Base-by-base conservation (phyloP, 2,113 vertebrate genomes). In the Osmerus eperlanus region DNA sequence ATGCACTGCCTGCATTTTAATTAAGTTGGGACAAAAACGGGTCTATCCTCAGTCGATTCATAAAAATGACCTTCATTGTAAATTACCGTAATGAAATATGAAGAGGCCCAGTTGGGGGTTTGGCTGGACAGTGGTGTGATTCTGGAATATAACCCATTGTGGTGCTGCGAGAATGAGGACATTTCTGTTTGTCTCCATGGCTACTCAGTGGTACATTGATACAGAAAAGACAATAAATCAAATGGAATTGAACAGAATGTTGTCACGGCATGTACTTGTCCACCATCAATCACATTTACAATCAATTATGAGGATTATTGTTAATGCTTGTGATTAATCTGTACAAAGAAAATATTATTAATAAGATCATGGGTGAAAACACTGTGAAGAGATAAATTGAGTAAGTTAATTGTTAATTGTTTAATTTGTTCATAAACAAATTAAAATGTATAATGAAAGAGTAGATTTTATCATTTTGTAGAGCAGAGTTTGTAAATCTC, bases 51-150 rank as follows among this genome's bases (percentile, higher is more conserved):
- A 77, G 67, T 84, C 83, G 78, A 81, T 89, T 91, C 76, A 84
- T 86, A 85, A 85, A 83, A 86, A 86, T 83, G 79, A 87, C 87
- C 84, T 90, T 88, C 73, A 78, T 72, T 83, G 78, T 78, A 76
- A 89, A 88, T 89, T 85, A 82, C 14, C 41, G 60, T 83, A 86
- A 87, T 89, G 75, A 87, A 86, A 85, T 79, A 85, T 85, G 87
- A 88, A 74, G 74, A 83, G 68, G 72, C 51, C 74, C 68, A 79
- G 79, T 84, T 75, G 75, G 78, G 52, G 76, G 21, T 18, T 52
- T 28, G 32, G 67, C 16, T 59, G 6, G 18, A 70, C 47, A 16
- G 55, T 13, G 65, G 65, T 28, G 71, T 25, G 58, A 0, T 41
- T 65, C 32, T 29, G 19, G 47, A 53, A 55, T 68, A 75, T 82